Conservation (phyloP, 2,113 vertebrate species). For the Halichoeres trimaculatus region DNA sequence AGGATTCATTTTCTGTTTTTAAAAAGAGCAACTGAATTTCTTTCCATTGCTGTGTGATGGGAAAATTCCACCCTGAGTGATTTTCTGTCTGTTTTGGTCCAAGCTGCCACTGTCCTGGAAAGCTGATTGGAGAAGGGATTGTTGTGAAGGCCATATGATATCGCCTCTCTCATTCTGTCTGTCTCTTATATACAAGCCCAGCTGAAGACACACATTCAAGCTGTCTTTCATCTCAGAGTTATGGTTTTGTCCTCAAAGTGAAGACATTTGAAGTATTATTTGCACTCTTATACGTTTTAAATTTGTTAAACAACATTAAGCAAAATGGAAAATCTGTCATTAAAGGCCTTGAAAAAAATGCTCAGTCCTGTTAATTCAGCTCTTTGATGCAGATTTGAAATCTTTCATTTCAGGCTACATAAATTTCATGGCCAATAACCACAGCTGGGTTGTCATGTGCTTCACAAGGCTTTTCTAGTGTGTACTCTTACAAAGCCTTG, state of each 20-base stretch:
- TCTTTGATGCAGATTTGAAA: too few relatives aligned
- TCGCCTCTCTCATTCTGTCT: constrained; percentile 32
- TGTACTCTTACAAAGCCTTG: constrained; percentile 3
- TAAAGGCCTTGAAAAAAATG: too few relatives aligned
- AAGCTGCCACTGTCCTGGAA: constrained; percentile 54
- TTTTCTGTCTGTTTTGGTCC: constrained; percentile 42
- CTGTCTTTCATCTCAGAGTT: background rate
- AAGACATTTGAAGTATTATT: background rate
- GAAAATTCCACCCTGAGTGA: constrained; percentile 67
- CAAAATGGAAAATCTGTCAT: too few relatives aligned
- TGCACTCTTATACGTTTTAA: background rate
- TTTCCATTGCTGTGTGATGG: constrained; percentile 58
- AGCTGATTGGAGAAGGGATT: constrained; percentile 57
- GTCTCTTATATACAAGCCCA: constrained; percentile 17
- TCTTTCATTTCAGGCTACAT: background rate
- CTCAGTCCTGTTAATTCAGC: too few relatives aligned
- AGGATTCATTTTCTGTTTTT: constrained; percentile 42
- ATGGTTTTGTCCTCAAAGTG: background rate
- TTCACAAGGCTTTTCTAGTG: background rate
- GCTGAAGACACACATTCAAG: constrained; percentile 37
- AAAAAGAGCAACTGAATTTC: constrained; percentile 42
- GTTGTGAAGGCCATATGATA: constrained; percentile 61
- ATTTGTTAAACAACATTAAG: too few relatives aligned
- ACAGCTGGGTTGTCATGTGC: background rate
- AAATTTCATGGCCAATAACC: background rate